phyloP scores from a whole-genome alignment of 2,888 invertebrate genomes.

The Eristalis arbustorum region DNA sequence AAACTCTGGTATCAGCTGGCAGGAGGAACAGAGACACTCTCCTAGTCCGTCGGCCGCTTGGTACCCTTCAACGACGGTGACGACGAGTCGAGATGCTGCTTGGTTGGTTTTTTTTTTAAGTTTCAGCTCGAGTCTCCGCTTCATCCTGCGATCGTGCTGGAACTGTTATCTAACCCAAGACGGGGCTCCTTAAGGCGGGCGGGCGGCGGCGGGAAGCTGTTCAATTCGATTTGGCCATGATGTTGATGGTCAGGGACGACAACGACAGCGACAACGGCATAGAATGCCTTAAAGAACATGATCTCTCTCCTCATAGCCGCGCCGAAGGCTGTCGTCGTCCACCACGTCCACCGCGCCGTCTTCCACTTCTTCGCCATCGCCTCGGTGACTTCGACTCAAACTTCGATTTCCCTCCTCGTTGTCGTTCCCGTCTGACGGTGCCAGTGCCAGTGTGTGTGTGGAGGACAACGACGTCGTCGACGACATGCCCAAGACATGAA shows the following conservation, averaged over 20 bases:
- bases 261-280: constrained; percentile 28
- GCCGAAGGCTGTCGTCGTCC: background rate
- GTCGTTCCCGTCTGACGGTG: constrained; percentile 3
- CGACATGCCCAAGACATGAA: constrained; percentile 58
- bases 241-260: constrained; percentile 53
- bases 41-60: constrained; percentile 15
- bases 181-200: constrained; percentile 12
- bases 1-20: background rate
- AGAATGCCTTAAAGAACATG: constrained; percentile 59
- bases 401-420: background rate
- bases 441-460: constrained; percentile 21
- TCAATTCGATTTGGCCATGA: constrained; percentile 32
- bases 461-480: constrained; percentile 62
- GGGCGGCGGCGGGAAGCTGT: background rate
- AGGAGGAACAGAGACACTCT: background rate
- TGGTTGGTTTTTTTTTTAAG: constrained; percentile 25
- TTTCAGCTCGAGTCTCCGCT: constrained; percentile 1
- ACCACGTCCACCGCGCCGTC: too few relatives aligned
- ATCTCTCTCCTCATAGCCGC: constrained; percentile 42
- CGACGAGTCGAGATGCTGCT: constrained; percentile 14
- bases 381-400: background rate
- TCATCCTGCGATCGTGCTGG: constrained; percentile 45
- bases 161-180: constrained; percentile 68
- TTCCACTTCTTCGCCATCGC: too few relatives aligned
- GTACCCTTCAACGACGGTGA: constrained; percentile 49